Conservation (phyloP, 2,113 vertebrate species). For the Onychostruthus taczanowskii region DNA sequence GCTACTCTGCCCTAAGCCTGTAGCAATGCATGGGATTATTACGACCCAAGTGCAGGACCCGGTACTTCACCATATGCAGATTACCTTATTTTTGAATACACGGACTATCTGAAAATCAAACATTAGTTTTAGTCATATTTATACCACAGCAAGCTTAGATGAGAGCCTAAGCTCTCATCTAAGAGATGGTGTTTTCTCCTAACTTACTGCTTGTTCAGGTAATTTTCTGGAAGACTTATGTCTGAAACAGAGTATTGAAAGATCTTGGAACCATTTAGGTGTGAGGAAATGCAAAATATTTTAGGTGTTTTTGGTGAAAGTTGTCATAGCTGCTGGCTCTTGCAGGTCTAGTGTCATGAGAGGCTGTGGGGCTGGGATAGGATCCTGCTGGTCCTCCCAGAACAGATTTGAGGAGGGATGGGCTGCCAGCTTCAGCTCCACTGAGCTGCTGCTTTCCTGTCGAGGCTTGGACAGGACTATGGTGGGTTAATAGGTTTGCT, state of each 20-base stretch:
- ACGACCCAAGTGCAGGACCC: background rate
- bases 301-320: background rate
- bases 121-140: background rate
- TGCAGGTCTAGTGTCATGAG: background rate
- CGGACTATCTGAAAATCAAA: background rate
- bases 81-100: background rate
- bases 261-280: background rate
- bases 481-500: background rate
- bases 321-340: background rate
- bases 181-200: background rate
- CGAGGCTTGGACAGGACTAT: fast-evolving
- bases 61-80: background rate
- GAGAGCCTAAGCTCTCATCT: background rate
- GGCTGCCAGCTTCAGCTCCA: background rate
- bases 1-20: background rate
- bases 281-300: background rate
- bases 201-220: background rate
- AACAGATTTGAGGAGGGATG: background rate
- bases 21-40: fast-evolving
- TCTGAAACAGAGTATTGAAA: background rate
- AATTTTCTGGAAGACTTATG: background rate
- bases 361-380: fast-evolving
- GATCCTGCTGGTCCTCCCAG: background rate
- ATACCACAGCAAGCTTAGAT: background rate
- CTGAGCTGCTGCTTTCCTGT: background rate